Evolutionary conservation across 2,113 vertebrate genomes (phyloP).

Genomic region (Edolisoma coerulescens): DNA sequence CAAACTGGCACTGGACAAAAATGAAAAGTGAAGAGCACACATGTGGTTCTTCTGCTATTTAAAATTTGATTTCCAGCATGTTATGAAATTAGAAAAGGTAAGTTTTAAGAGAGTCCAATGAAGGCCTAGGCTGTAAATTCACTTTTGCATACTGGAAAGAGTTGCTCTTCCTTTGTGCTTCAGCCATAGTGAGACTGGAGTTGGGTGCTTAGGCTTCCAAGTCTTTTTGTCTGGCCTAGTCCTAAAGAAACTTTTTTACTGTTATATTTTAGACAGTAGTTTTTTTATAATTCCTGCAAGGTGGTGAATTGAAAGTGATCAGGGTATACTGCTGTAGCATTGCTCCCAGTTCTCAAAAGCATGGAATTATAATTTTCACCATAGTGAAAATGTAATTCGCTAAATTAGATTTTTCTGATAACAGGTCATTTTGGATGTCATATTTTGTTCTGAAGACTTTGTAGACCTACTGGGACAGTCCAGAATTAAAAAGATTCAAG

Average conservation of each 20-base stretch:
- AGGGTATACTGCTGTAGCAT: not conserved
- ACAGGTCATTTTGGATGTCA: not conserved
- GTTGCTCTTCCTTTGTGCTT: not conserved
- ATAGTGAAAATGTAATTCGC: not conserved
- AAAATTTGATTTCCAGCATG: not conserved
- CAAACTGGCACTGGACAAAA: not conserved
- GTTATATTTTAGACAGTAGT: not conserved
- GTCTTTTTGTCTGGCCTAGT: not conserved
- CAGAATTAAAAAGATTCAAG: not conserved
- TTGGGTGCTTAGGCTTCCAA: not conserved
- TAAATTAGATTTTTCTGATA: not conserved
- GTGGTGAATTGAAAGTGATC: not conserved
- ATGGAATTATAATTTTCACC: not conserved
- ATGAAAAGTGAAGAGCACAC: not conserved
- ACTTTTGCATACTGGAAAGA: not conserved
- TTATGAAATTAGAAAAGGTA: not conserved
- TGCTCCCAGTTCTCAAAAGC: not conserved
- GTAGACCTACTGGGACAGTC: not conserved
- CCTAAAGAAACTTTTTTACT: not conserved
- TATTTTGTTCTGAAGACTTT: not conserved
- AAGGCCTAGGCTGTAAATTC: not conserved
- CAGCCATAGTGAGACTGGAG: not conserved
- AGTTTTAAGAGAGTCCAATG: not conserved
- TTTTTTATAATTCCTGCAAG: not conserved
- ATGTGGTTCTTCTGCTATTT: not conserved